Conservation (phyloP, 2,888 invertebrate species). For the Napeogenes sylphis region DNA sequence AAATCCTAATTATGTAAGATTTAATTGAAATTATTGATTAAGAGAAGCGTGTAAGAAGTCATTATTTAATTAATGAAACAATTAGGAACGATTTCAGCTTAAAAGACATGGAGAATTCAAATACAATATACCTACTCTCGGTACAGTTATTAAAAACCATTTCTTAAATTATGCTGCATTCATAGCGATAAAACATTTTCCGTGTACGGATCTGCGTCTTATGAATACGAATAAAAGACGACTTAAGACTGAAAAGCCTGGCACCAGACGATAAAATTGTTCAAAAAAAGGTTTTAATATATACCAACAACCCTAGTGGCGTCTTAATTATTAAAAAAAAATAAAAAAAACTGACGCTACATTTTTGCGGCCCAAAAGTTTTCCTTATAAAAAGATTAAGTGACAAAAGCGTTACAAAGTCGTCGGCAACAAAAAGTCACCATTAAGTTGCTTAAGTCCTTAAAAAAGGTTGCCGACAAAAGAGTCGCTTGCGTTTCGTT, state of each 20-base stretch:
- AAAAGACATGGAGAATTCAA: too few relatives aligned
- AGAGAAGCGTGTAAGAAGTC: too few relatives aligned
- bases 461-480: constrained; percentile 22
- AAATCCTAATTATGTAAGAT: too few relatives aligned
- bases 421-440: constrained; percentile 28
- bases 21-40: too few relatives aligned
- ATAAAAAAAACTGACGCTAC: constrained; percentile 16
- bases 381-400: constrained; percentile 30
- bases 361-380: constrained; percentile 28
- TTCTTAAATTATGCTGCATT: neutral
- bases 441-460: constrained; percentile 25
- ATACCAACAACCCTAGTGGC: constrained; percentile 1
- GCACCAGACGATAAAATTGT: neutral
- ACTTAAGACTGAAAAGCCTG: neutral
- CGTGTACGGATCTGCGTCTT: constrained; percentile 1
- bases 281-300: neutral
- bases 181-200: constrained; percentile 1
- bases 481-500: constrained; percentile 16
- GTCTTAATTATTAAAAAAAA: constrained; percentile 19
- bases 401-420: constrained; percentile 28
- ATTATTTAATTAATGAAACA: too few relatives aligned
- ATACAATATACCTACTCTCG: too few relatives aligned
- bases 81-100: too few relatives aligned
- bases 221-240: constrained; percentile 4
- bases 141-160: too few relatives aligned